These are phyloP conservation scores for Meghimatium bilineatum DNA, from an alignment of 2,888 invertebrate species.

Conservation along the genomic window DNA sequence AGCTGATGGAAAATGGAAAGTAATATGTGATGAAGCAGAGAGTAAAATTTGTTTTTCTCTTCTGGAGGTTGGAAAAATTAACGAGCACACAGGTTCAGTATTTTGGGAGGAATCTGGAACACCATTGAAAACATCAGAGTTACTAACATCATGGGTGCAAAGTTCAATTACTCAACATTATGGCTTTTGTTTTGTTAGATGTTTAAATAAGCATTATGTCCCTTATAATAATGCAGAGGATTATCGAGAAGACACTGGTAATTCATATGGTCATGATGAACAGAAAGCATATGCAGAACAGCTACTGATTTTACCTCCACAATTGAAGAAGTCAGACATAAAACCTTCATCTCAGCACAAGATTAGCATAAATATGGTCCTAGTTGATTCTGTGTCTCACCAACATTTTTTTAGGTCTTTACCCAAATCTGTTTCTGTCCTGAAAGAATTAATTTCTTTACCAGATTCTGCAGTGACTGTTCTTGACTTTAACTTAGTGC, in stretches of 20 bases:
- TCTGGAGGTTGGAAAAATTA: conserved; percentile 34
- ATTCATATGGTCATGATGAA: not conserved
- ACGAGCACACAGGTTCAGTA: conserved; percentile 37
- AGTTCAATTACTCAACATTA: conserved; percentile 20
- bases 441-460: conserved; percentile 52
- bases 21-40: conserved; percentile 24
- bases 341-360: not conserved
- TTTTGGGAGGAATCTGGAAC: conserved; percentile 39
- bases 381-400: conserved; percentile 67
- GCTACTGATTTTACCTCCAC: conserved; percentile 51
- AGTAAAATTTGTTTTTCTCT: conserved; percentile 37
- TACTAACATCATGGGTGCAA: not conserved
- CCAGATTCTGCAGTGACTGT: conserved; percentile 47
- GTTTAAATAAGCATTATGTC: not conserved
- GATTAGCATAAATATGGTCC: conserved; percentile 64
- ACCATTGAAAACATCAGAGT: not conserved
- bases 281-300: conserved; percentile 32
- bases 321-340: not conserved
- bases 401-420: conserved; percentile 67
- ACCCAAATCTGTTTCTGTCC: conserved; percentile 56
- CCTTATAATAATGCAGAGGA: not conserved
- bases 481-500: conserved; percentile 66
- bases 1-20: conserved; percentile 6
- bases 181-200: conserved; percentile 54
- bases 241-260: not conserved